These are phyloP conservation scores for Stratiolaelaps scimitus DNA, from an alignment of 1,140 invertebrate species.

Conservation along the genomic window DNA sequence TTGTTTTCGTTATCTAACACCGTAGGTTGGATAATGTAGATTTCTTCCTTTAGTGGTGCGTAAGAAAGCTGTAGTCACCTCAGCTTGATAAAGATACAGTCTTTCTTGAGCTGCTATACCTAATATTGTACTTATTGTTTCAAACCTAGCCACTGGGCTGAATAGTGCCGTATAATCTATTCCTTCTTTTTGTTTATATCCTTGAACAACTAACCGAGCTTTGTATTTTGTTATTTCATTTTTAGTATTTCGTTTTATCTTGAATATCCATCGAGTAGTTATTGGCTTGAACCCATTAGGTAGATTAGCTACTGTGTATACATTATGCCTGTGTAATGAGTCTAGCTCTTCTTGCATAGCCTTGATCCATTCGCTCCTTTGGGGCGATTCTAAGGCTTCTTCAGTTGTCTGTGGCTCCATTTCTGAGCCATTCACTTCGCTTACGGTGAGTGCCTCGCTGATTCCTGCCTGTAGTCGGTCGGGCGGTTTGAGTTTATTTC, in stretches of 20 bases:
- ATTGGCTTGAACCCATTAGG: not conserved
- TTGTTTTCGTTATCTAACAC: not conserved
- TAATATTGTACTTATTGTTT: not conserved
- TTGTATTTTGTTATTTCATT: not conserved
- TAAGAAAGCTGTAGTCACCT: not conserved
- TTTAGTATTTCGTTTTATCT: not conserved
- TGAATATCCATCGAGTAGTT: not conserved
- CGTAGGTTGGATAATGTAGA: not conserved
- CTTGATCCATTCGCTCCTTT: not conserved
- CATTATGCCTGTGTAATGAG: not conserved
- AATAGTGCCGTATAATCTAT: not conserved
- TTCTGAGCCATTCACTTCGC: not conserved
- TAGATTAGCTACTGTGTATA: not conserved
- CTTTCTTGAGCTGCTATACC: not conserved
- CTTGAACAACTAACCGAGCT: not conserved
- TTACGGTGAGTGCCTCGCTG: not conserved
- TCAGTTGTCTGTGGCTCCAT: not conserved
- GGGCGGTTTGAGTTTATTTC: not conserved
- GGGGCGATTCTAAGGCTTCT: not conserved
- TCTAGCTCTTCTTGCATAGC: not conserved
- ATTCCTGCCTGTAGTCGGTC: not conserved
- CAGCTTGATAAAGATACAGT: constrained; percentile 2
- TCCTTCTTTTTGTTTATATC: not conserved
- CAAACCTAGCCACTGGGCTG: not conserved
- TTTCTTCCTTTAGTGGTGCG: not conserved